These are phyloP conservation scores for Apteryx mantelli DNA, from an alignment of 2,113 vertebrate species.

Conservation along the genomic window DNA sequence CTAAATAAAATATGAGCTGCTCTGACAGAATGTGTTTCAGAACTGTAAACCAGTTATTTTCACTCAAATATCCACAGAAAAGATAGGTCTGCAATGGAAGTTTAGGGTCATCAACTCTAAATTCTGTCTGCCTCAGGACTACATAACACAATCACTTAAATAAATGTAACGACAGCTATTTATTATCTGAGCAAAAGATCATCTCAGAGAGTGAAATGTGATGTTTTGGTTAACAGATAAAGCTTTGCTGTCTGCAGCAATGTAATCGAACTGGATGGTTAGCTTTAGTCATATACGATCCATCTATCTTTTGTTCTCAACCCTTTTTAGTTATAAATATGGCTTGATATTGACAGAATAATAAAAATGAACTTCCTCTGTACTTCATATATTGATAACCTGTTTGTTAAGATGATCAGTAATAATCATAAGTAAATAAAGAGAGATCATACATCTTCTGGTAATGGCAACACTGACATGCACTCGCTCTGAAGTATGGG, in stretches of 20 bases:
- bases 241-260: neutral
- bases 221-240: conserved; percentile 30
- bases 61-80: neutral
- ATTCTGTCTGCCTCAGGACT: neutral
- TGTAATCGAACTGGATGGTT: conserved; percentile 47
- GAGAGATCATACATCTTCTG: conserved; percentile 69
- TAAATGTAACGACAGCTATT: neutral
- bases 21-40: neutral
- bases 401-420: conserved; percentile 84
- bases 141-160: neutral
- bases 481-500: conserved; percentile 43
- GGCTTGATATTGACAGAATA: conserved; percentile 84
- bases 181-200: conserved; percentile 24
- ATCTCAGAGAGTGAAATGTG: conserved; percentile 24
- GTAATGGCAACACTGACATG: conserved; percentile 44
- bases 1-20: neutral
- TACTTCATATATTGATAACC: conserved; percentile 84
- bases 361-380: conserved; percentile 80
- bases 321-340: conserved; percentile 83
- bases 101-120: neutral
- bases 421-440: conserved; percentile 88
- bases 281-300: conserved; percentile 62
- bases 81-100: neutral
- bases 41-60: neutral
- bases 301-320: conserved; percentile 69